These are phyloP conservation scores for Clarias fuscus DNA, from an alignment of 2,797 vertebrate genomes.

Conservation along the genomic window DNA sequence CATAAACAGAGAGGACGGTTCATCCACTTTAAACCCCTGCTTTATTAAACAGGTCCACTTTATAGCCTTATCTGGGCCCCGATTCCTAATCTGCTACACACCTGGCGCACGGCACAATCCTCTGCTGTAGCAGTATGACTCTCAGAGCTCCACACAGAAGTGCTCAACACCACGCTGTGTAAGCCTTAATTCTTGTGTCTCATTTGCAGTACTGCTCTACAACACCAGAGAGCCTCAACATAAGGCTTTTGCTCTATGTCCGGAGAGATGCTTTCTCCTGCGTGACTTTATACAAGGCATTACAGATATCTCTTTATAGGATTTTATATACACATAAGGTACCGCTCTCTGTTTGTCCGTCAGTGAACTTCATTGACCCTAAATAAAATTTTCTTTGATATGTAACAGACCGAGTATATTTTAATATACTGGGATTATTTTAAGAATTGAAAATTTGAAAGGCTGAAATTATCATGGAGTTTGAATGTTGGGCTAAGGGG, in stretches of 20 bases:
- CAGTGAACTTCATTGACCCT: not conserved
- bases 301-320: not conserved
- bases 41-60: constrained; percentile 31
- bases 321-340: not conserved
- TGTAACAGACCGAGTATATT: not conserved
- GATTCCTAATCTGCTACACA: constrained; percentile 18
- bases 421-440: not conserved
- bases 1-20: constrained; percentile 13
- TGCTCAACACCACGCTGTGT: not conserved
- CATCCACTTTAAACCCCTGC: constrained; percentile 18
- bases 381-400: not conserved
- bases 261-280: not conserved
- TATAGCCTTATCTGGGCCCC: constrained; percentile 18
- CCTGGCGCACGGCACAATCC: not conserved
- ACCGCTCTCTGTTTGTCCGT: not conserved
- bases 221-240: constrained; percentile 25
- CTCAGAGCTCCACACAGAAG: constrained; percentile 34
- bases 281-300: not conserved
- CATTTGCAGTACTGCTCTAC: not conserved
- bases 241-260: not conserved
- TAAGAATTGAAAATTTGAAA: not conserved
- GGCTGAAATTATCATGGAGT: too few relatives aligned
- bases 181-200: not conserved
- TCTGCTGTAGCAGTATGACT: constrained; percentile 57
- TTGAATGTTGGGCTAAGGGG: too few relatives aligned